Percentiles rank a stretch among this genome's conserved stretches.
These are phyloP conservation scores for Pentalonia nigronervosa DNA, from an alignment of 1,140 invertebrate species.

Conservation along the genomic window DNA sequence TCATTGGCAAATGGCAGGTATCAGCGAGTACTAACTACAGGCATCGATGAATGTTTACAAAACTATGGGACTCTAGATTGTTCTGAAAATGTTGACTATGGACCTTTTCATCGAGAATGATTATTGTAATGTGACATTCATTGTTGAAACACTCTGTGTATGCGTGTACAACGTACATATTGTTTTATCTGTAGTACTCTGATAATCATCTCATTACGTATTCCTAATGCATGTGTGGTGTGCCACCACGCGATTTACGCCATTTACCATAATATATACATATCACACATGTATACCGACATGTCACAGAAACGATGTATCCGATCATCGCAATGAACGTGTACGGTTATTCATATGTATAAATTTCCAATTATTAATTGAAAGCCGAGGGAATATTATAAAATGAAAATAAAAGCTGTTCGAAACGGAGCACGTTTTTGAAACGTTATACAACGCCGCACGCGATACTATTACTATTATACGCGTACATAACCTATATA, in stretches of 20 bases:
- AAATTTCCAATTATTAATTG: not conserved
- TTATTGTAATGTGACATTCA: not conserved
- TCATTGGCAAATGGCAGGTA: too few relatives aligned
- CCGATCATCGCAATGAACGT: not conserved
- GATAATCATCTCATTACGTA: constrained; percentile 29
- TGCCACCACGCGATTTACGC: not conserved
- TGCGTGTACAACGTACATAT: not conserved
- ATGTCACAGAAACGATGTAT: not conserved
- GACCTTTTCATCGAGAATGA: not conserved
- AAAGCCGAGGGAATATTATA: not conserved
- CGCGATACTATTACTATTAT: not conserved
- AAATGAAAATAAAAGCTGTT: not conserved
- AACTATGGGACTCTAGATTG: too few relatives aligned
- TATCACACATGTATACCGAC: not conserved
- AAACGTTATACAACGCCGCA: not conserved
- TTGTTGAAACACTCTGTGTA: not conserved
- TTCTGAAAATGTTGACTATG: not conserved
- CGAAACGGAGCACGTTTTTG: not conserved
- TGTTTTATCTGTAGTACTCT: not conserved
- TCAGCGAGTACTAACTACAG: too few relatives aligned
- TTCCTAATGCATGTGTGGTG: not conserved
- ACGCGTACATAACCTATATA: not conserved
- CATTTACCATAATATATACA: not conserved
- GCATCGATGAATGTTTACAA: too few relatives aligned
- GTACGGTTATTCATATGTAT: not conserved